Conservation (phyloP, 2,113 vertebrate genomes). For the Erinaceus europaeus region DNA sequence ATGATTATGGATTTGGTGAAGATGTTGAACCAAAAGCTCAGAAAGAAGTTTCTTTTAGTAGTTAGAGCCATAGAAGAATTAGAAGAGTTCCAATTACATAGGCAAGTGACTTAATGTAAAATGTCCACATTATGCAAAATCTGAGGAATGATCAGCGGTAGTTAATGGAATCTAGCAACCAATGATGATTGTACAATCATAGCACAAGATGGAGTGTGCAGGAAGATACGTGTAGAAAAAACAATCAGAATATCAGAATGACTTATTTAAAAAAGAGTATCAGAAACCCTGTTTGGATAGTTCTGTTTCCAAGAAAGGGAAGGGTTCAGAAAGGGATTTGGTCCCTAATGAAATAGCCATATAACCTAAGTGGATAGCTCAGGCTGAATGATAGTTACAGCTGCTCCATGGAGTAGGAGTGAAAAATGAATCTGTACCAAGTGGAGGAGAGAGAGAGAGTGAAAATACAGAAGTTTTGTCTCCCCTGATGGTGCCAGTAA, state of each 20-base stretch:
- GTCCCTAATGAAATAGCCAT: background rate
- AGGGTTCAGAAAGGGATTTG: background rate
- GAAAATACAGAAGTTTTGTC: background rate
- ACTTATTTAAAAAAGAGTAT: background rate
- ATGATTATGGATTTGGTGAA: conserved; percentile 11
- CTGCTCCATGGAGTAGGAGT: background rate
- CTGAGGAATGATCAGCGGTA: background rate
- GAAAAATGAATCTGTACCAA: background rate
- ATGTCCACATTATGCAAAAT: conserved; percentile 44
- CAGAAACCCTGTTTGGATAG: background rate
- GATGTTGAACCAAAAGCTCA: conserved; percentile 18
- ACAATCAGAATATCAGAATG: conserved; percentile 1
- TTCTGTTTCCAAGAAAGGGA: background rate
- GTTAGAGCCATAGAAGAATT: background rate
- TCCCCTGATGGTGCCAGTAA: background rate
- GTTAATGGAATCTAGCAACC: conserved; percentile 18
- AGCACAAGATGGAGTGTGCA: background rate
- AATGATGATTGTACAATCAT: background rate
- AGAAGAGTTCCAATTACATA: conserved; percentile 28
- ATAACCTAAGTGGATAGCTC: background rate
- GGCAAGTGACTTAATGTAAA: conserved; percentile 15
- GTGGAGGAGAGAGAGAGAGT: background rate
- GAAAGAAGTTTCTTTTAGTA: conserved; percentile 12
- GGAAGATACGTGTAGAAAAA: conserved; percentile 33
- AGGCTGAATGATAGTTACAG: background rate